Conservation (phyloP, 1,140 invertebrate genomes). For the Neodiprion lecontei region DNA sequence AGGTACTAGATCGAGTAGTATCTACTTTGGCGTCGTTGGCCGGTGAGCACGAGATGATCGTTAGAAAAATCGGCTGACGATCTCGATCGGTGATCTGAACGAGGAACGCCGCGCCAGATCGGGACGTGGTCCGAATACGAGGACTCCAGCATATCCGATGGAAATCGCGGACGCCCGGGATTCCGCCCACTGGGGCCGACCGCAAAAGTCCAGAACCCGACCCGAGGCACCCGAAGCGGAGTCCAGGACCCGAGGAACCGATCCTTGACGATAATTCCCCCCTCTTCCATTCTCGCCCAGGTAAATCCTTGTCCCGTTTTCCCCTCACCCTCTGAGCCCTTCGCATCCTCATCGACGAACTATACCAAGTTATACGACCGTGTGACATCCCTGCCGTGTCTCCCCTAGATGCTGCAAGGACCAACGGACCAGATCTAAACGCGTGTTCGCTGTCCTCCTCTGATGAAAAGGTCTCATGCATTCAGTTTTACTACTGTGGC, state of each 20-base stretch:
- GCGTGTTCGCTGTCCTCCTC: background rate
- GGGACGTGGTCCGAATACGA: background rate
- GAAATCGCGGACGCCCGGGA: background rate
- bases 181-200: background rate
- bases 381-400: background rate
- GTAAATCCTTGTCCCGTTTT: background rate
- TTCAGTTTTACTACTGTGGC: no score
- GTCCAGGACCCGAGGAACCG: background rate
- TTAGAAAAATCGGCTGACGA: background rate
- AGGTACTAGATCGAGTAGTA: background rate
- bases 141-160: background rate
- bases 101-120: background rate
- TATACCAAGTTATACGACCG: background rate
- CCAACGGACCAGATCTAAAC: background rate
- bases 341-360: background rate
- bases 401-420: background rate
- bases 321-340: background rate
- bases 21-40: background rate
- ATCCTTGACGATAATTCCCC: background rate
- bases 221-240: background rate
- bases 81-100: background rate
- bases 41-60: background rate
- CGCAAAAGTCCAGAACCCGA: background rate
- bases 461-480: no score
- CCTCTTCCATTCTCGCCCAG: background rate